Percentiles rank a stretch among this genome's conserved stretches.
Evolutionary conservation across 2,888 invertebrate species (phyloP).

Genomic region (Papilio elwesi): DNA sequence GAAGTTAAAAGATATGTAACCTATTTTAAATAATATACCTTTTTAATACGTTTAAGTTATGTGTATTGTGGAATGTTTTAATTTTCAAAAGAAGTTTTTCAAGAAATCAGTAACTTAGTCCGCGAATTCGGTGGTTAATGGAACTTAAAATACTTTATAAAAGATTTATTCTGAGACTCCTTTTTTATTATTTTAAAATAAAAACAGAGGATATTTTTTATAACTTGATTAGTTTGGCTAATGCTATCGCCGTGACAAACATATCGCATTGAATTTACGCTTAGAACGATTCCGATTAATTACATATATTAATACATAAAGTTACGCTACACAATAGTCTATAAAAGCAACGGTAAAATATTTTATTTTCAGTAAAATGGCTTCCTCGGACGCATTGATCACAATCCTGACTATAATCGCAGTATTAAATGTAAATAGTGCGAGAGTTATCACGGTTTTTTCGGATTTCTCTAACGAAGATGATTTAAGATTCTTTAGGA

Average conservation of each 20-base stretch:
- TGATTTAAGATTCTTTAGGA: constrained; percentile 51
- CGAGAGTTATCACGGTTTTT: constrained; percentile 45
- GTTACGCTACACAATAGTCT: constrained; percentile 14
- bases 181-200: constrained; percentile 11
- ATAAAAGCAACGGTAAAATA: constrained; percentile 24
- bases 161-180: neutral
- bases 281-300: constrained; percentile 4
- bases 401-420: neutral
- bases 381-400: constrained; percentile 9
- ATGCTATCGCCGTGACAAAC: constrained; percentile 32
- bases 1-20: no score
- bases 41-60: no score
- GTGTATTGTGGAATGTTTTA: no score
- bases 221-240: neutral
- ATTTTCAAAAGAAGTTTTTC: no score
- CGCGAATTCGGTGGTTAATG: neutral
- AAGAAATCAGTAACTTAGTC: no score
- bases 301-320: constrained; percentile 2
- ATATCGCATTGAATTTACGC: constrained; percentile 22
- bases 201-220: neutral
- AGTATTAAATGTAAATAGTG: constrained; percentile 18
- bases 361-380: constrained; percentile 24
- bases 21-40: no score
- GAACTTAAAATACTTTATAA: constrained; percentile 17
- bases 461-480: constrained; percentile 50